Percentiles rank a stretch among this genome's conserved stretches.
Evolutionary conservation across 2,888 invertebrate species (phyloP).

Genomic region (Metallyticus violacea): DNA sequence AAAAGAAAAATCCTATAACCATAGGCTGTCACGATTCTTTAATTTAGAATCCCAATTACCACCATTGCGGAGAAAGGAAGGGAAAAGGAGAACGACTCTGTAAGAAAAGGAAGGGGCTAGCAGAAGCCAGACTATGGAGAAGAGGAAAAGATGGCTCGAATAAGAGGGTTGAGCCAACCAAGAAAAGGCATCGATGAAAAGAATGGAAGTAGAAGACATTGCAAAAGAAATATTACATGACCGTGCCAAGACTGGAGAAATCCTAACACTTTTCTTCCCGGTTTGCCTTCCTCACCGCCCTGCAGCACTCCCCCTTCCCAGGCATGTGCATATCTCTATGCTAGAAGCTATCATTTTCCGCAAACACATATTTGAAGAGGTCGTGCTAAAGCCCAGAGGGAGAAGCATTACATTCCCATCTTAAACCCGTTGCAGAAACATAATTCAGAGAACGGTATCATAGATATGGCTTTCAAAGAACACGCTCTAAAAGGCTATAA

Average conservation of each 20-base stretch:
- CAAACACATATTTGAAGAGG: constrained; percentile 16
- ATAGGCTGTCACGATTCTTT: constrained; percentile 28
- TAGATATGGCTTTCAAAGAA: neutral
- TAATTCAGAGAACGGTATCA: neutral
- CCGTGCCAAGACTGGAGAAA: constrained; percentile 29
- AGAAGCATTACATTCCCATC: neutral
- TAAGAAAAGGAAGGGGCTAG: constrained; percentile 27
- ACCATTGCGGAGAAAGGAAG: constrained; percentile 29
- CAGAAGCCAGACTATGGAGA: constrained; percentile 27
- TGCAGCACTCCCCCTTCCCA: neutral
- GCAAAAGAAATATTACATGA: constrained; percentile 25
- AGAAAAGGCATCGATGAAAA: constrained; percentile 17
- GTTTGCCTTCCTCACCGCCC: neutral
- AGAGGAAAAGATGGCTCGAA: neutral
- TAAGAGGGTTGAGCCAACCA: constrained; percentile 35
- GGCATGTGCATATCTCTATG: neutral
- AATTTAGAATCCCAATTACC: constrained; percentile 33
- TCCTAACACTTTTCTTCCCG: neutral
- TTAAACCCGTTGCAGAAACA: neutral
- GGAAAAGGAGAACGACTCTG: constrained; percentile 31
- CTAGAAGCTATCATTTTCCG: neutral
- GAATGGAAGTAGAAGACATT: constrained; percentile 22
- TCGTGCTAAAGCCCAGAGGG: neutral
- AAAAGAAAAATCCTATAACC: constrained; percentile 21
- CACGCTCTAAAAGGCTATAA: too few relatives aligned